Percentiles rank a stretch among this genome's conserved stretches.
Evolutionary conservation across 2,797 vertebrate species (phyloP).

Genomic region (Podargus strigoides): DNA sequence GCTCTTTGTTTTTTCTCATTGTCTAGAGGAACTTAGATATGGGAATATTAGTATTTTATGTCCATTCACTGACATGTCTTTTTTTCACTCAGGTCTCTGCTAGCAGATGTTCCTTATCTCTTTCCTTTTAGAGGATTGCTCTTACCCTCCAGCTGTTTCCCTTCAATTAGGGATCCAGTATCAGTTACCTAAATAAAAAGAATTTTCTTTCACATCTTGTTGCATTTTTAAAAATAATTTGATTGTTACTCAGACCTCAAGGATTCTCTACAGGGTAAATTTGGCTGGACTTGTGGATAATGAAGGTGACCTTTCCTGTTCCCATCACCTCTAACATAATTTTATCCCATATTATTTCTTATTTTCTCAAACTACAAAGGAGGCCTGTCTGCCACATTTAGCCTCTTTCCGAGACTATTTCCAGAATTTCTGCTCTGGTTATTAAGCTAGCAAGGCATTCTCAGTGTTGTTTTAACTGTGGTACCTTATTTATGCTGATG

Average conservation of each 20-base stretch:
- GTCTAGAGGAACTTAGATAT: neutral
- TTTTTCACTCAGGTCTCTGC: slow-evolving; percentile 11
- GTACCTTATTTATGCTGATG: neutral
- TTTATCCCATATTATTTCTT: neutral
- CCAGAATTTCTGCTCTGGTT: neutral
- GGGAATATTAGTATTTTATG: slow-evolving; percentile 52
- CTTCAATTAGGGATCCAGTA: neutral
- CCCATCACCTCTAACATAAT: neutral
- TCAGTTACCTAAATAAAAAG: neutral
- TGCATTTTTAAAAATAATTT: neutral
- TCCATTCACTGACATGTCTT: slow-evolving; percentile 34
- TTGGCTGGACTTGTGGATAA: neutral
- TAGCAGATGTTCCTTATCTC: slow-evolving; percentile 59
- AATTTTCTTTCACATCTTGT: neutral
- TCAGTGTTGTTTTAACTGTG: neutral
- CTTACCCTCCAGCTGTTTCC: slow-evolving; percentile 6
- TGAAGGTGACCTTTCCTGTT: neutral
- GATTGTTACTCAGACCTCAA: neutral
- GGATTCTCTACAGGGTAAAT: neutral
- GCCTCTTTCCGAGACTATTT: neutral
- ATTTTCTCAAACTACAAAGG: neutral
- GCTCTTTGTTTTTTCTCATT: neutral
- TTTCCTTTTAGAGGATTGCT: neutral
- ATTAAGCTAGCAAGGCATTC: neutral
- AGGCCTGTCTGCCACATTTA: neutral